Base-by-base conservation (phyloP, 2,888 invertebrate genomes). In the Mythimna loreyi region DNA sequence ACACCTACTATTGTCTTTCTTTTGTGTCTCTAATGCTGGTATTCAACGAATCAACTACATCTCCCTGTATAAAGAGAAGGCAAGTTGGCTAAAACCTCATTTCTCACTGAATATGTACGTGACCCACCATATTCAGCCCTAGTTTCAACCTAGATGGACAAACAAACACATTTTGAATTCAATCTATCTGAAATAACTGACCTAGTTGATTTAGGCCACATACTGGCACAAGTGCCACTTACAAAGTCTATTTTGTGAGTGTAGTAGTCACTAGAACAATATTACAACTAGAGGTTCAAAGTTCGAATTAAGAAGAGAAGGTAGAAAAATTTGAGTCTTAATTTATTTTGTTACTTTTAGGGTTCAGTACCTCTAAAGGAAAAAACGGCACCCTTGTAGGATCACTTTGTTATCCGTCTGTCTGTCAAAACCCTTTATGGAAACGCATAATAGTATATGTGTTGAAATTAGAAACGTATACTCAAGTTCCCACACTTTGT, bases 81-180 rank as follows among this genome's bases (percentile, higher is more conserved):
- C 11, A 57, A 11, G 9, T 45, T 62, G 40, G 62, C 19, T 25
- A 7, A 50, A 30, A n/a, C 19, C 30, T 49, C 19, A 40, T 73
- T 63, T 30, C 49, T 33, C 21, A 30, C 30, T 43, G 40, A 40
- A 43, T 21, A 19, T 11, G 19, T 33, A 73, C 43, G 74, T 69
- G 43, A 64, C 33, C 33, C 45, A 28, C 43, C 74, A 64, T 64
- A 64, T 45, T 64, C 66, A 64, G 21, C 21, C 75, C 43, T 40
- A 66, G 67, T 53, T 76, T 23, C 30, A 58, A 53, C 45, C 52
- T 76, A 45, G 36, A 67, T 67, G 21, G 50, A n/a, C 36, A 77
- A 74, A 74, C 57, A 64, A 78, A 55, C 30, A 50, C 53, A 78
- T 43, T 65, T 59, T 60, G 56, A 60, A 71, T 77, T 57, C 66